phyloP scores from a whole-genome alignment of 2,888 invertebrate species.

The Perdita meconis region DNA sequence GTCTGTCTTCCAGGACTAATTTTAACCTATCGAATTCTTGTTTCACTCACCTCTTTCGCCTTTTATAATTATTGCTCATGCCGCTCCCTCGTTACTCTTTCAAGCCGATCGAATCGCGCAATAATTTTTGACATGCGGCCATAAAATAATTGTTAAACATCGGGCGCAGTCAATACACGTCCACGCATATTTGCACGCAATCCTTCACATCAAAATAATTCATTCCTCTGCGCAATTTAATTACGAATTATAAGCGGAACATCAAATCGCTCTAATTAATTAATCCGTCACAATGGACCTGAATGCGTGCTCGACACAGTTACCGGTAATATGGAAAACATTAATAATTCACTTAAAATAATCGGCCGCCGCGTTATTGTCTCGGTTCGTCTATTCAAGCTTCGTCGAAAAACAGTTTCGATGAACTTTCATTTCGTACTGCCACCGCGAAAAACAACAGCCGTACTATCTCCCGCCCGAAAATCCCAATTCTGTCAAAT shows the following conservation, averaged over 20 bases:
- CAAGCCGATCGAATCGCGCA: neutral
- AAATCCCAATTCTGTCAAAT: constrained; percentile 2
- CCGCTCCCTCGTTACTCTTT: neutral
- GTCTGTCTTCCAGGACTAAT: constrained; percentile 32
- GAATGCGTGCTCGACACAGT: constrained; percentile 19
- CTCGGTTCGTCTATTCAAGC: neutral
- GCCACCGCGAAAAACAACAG: constrained; percentile 1
- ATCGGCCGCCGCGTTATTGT: constrained; percentile 34
- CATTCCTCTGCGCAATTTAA: constrained; percentile 40
- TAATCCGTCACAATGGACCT: constrained; percentile 53
- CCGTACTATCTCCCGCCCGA: neutral
- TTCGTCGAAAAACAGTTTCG: neutral
- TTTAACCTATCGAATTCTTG: no score
- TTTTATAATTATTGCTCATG: neutral
- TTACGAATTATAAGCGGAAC: constrained; percentile 55
- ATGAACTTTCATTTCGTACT: constrained; percentile 3
- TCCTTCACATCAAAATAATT: constrained; percentile 29
- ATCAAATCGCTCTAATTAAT: constrained; percentile 56
- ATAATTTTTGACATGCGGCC: constrained; percentile 8
- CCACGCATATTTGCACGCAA: constrained; percentile 39
- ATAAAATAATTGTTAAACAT: constrained; percentile 5
- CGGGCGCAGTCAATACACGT: constrained; percentile 8
- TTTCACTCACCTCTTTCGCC: no score
- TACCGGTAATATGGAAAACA: constrained; percentile 11
- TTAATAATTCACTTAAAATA: constrained; percentile 57